Evolutionary conservation across 2,888 invertebrate species (phyloP).

Genomic region (Diplolepis rosae): DNA sequence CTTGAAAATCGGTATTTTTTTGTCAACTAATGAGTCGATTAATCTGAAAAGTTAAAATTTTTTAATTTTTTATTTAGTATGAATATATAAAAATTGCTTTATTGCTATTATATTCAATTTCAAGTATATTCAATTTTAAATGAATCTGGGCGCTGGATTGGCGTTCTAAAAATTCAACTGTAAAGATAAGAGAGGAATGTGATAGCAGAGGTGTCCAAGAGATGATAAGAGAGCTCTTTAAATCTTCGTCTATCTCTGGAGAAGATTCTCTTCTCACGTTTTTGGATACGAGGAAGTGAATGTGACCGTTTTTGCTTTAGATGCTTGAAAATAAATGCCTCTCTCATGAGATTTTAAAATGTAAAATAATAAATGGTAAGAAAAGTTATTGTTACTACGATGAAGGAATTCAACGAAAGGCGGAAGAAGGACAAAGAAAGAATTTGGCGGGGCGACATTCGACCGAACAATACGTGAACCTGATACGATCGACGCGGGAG

Average conservation of each 20-base stretch:
- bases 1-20: neutral
- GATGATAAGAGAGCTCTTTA: slow-evolving; percentile 17
- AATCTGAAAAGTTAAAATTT: neutral
- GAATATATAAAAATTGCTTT: too few species aligned
- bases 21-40: neutral
- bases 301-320: neutral
- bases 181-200: slow-evolving; percentile 25
- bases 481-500: slow-evolving; percentile 42
- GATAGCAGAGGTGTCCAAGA: neutral
- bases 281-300: slow-evolving; percentile 23
- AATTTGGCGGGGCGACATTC: slow-evolving; percentile 10
- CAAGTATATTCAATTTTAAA: neutral
- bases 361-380: neutral
- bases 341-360: neutral
- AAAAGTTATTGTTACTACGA: neutral
- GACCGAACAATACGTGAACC: slow-evolving; percentile 39
- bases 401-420: neutral
- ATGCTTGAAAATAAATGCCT: neutral
- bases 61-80: neutral
- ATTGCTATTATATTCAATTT: too few species aligned
- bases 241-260: slow-evolving; percentile 2
- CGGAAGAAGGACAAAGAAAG: slow-evolving; percentile 18
- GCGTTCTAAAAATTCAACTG: neutral
- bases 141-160: neutral
- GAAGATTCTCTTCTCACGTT: slow-evolving; percentile 21